phyloP scores from a whole-genome alignment of 1,140 invertebrate species.

The Telenomus remus region DNA sequence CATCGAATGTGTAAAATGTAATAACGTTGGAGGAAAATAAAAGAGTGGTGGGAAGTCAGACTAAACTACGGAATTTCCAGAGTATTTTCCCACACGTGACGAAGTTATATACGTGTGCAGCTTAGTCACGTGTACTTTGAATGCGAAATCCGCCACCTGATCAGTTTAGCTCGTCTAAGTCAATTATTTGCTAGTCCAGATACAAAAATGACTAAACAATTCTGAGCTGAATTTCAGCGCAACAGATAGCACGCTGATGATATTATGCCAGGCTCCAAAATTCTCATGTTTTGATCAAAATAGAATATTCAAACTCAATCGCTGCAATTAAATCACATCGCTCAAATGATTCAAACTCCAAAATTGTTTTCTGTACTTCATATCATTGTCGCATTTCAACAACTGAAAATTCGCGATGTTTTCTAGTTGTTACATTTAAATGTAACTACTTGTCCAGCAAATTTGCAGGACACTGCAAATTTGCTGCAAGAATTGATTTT shows the following conservation, averaged over 20 bases:
- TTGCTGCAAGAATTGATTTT: too few relatives aligned
- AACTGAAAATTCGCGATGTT: too few relatives aligned
- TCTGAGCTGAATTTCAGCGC: constrained; percentile 20
- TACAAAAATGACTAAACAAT: constrained; percentile 36
- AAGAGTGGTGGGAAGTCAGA: not conserved
- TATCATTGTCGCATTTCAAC: not conserved
- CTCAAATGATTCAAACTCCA: not conserved
- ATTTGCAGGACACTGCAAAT: too few relatives aligned
- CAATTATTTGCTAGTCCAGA: constrained; percentile 23
- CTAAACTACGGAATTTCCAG: not conserved
- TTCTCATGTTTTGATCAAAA: constrained; percentile 16
- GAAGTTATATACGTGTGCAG: constrained; percentile 1
- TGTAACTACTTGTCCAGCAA: too few relatives aligned
- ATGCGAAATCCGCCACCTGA: constrained; percentile 28
- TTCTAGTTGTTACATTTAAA: too few relatives aligned
- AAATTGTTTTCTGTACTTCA: not conserved
- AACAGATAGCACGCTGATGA: constrained; percentile 25
- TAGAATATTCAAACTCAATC: constrained; percentile 30
- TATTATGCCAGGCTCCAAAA: constrained; percentile 21
- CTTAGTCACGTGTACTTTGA: constrained; percentile 27
- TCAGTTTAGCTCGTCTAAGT: constrained; percentile 28
- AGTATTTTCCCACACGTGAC: constrained; percentile 14
- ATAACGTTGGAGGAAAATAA: not conserved
- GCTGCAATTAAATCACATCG: constrained; percentile 19
- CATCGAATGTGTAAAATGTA: not conserved